Evolutionary conservation across 2,113 vertebrate species (phyloP).

Genomic region (Syngnathoides biaculeatus): DNA sequence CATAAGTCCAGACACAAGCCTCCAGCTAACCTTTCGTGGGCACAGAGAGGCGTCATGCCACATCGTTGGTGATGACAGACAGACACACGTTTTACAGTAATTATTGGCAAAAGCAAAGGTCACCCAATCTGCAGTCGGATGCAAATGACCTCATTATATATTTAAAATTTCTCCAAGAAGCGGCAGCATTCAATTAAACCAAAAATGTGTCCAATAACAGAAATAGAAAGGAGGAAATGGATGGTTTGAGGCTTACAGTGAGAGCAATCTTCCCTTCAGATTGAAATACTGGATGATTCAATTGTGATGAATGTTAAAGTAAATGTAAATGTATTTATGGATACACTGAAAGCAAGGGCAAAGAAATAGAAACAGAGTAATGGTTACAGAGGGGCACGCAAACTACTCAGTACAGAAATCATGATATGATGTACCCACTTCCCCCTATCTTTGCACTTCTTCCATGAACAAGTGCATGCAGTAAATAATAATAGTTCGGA

Average conservation of each 20-base stretch:
- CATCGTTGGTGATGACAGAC: conserved; percentile 67
- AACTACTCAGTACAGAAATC: neutral
- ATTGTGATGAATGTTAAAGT: conserved; percentile 11
- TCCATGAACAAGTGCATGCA: too few species aligned
- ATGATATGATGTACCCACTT: too few species aligned
- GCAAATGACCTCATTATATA: conserved; percentile 83
- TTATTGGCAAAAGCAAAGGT: conserved; percentile 87
- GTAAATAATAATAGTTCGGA: too few species aligned
- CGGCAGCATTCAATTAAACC: conserved; percentile 76
- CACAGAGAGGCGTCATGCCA: conserved; percentile 60
- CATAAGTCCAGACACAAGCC: conserved; percentile 73
- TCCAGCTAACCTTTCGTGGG: conserved; percentile 75
- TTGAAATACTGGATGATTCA: conserved; percentile 3
- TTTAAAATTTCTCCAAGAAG: conserved; percentile 71
- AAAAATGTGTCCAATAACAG: conserved; percentile 33
- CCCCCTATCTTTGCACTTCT: too few species aligned
- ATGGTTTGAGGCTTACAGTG: neutral
- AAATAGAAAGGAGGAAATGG: conserved; percentile 1
- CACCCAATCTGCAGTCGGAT: conserved; percentile 78
- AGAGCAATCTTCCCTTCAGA: conserved; percentile 6
- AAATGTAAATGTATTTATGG: neutral
- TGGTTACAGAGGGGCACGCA: neutral
- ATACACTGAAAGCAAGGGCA: neutral
- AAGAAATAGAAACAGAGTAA: neutral
- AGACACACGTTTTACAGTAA: conserved; percentile 76